Evolutionary conservation across 2,113 vertebrate species (phyloP), one percentile per base, ranked within the genome.

Genomic region (Alces alces): DNA sequence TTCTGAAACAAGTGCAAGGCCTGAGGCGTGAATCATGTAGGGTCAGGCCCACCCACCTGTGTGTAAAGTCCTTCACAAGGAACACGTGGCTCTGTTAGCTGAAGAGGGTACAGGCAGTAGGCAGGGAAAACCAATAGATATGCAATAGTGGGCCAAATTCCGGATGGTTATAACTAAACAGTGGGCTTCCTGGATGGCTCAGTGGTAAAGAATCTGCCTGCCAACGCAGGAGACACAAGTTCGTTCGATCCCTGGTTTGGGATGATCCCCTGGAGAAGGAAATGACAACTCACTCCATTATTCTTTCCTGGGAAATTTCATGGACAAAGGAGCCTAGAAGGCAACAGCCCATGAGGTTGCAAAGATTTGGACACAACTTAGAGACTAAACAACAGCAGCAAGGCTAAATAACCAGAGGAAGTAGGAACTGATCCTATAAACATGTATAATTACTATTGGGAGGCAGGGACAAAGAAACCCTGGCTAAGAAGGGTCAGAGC

Each of bases 191-290:
- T 14, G 11, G 70, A 43, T 43, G 70, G 23, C 70, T 76, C 36
- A 27, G 23, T 76, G 70, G 39, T 11, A 43, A 43, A 76, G 36
- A 39, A 76, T 43, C 39, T 6, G 2, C 36, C 23, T 43, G 36
- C 36, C 70, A 73, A 76, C 43, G 23, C 23, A 43, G 70, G 70
- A 76, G 36, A 43, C 70, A 27, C 12, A 27, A 30, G 36, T 76
- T 76, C 2, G 0, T 76, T 76, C 1, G 0, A 76, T 76, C 70
- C 70, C 23, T 27, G 23, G 23, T 6, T 76, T 1, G 0, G 70
- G 23, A 27, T 25, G 36, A 76, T 76, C 23, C 70, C 23, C 70
- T 27, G 70, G 36, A 76, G 70, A 43, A 76, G 36, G 36, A 43
- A 76, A 76, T 3, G 70, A 43, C 70, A 76, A 27, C 36, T 27